Evolutionary conservation across 1,140 invertebrate genomes (phyloP).

Genomic region (Dendroctonus valens): DNA sequence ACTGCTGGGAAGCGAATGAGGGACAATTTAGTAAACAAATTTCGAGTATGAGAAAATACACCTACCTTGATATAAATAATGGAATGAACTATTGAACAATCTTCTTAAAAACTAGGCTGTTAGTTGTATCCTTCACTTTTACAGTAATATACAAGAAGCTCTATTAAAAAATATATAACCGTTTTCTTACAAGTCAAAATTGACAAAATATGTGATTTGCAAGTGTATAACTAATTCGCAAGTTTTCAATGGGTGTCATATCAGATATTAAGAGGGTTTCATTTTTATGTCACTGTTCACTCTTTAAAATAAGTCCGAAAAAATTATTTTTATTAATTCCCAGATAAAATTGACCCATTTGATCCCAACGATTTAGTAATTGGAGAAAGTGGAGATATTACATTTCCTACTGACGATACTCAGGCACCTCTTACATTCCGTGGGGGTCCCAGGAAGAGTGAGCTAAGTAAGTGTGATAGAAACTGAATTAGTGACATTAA

Average conservation of each 20-base stretch:
- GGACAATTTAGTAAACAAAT: no score
- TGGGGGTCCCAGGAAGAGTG: conserved; percentile 30
- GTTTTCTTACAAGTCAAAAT: background rate
- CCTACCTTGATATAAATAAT: no score
- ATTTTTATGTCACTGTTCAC: no score
- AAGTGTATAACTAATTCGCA: background rate
- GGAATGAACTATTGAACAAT: no score
- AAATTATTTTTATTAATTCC: background rate
- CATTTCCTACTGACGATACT: conserved; percentile 1
- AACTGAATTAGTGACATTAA: conserved; percentile 6
- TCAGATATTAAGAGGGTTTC: no score
- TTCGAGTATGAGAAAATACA: no score
- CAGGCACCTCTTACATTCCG: background rate
- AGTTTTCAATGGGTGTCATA: background rate
- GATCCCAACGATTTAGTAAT: conserved; percentile 12
- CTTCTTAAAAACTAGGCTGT: no score
- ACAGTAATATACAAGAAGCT: background rate
- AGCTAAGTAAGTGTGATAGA: conserved; percentile 34
- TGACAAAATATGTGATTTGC: background rate
- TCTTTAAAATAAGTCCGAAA: background rate
- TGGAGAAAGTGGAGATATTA: background rate
- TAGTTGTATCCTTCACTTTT: no score
- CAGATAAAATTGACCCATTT: background rate
- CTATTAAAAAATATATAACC: background rate
- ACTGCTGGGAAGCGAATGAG: no score